A percentile compares a stretch with the other conserved stretches of the same genome.
Conservation (phyloP, 2,113 vertebrate genomes). For the Aspidoscelis tigris region DNA sequence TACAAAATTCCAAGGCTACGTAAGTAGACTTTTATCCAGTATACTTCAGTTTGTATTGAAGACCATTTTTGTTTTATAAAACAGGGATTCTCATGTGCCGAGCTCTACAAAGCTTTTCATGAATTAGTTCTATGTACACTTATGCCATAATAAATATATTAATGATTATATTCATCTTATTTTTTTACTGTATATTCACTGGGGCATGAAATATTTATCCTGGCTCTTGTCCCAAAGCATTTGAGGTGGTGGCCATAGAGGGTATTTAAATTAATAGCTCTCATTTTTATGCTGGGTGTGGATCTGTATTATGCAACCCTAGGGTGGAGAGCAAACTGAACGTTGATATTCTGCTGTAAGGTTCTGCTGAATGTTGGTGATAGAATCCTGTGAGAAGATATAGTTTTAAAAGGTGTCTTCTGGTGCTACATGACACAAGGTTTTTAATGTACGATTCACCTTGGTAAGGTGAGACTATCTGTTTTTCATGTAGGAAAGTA, state of each 20-base stretch:
- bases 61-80: background rate
- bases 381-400: background rate
- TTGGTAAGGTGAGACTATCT: fast-evolving
- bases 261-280: background rate
- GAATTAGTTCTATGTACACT: background rate
- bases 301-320: background rate
- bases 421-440: constrained; percentile 16
- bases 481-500: background rate
- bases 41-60: background rate
- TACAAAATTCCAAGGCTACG: background rate
- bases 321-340: background rate
- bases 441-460: constrained; percentile 1
- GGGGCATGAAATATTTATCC: background rate
- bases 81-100: too few relatives aligned
- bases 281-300: background rate
- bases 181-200: background rate
- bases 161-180: background rate
- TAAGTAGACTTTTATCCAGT: background rate
- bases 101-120: background rate
- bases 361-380: background rate
- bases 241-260: background rate
- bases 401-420: fast-evolving
- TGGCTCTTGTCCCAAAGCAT: background rate
- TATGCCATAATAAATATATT: background rate
- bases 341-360: background rate